Percentiles rank a stretch among this genome's conserved stretches.
phyloP scores from a whole-genome alignment of 2,797 vertebrate species.

The Rhadinocentrus ornatus region DNA sequence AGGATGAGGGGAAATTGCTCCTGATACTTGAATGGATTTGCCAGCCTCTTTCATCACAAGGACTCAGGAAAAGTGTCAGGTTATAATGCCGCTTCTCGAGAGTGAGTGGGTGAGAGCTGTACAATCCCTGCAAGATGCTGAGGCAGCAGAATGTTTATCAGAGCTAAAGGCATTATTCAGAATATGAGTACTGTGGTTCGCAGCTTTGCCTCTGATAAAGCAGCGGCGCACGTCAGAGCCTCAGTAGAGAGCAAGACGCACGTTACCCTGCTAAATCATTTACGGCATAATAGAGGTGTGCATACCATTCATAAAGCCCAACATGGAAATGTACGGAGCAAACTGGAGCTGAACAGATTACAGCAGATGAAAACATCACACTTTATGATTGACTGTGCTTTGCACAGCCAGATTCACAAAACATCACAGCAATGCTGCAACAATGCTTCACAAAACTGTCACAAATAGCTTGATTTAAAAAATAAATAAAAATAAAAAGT shows the following conservation, averaged over 20 bases:
- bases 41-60: constrained; percentile 75
- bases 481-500: no score
- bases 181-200: constrained; percentile 64
- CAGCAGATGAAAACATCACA: constrained; percentile 66
- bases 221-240: constrained; percentile 53
- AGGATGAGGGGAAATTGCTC: constrained; percentile 74
- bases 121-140: constrained; percentile 78
- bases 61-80: constrained; percentile 70
- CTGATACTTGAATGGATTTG: constrained; percentile 78
- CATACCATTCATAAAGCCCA: constrained; percentile 68
- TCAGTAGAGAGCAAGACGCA: constrained; percentile 47
- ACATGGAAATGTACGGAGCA: constrained; percentile 60
- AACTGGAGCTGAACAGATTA: constrained; percentile 74
- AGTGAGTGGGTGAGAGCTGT: constrained; percentile 66
- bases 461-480: constrained; percentile 45
- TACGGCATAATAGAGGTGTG: constrained; percentile 62
- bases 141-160: constrained; percentile 83
- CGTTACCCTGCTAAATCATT: constrained; percentile 67
- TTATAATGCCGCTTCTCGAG: constrained; percentile 72
- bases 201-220: constrained; percentile 73
- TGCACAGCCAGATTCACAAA: constrained; percentile 43
- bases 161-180: constrained; percentile 77
- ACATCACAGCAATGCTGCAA: constrained; percentile 42
- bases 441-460: constrained; percentile 30
- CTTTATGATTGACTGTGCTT: constrained; percentile 59